Conservation (phyloP, 2,797 vertebrate species). For the Sternarchorhynchus goeldii region DNA sequence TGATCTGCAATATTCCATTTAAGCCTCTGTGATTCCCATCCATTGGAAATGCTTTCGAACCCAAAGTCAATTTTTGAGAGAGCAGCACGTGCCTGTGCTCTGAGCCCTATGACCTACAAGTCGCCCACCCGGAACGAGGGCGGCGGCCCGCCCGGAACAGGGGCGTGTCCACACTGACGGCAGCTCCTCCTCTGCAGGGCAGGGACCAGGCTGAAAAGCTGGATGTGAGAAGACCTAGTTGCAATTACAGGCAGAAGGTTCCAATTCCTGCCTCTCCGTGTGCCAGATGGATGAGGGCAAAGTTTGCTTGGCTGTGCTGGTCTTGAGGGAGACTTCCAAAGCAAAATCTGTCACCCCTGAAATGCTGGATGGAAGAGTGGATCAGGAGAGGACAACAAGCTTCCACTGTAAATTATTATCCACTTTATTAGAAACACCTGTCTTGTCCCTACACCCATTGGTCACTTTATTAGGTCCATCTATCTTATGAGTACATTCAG, state of each 20-base stretch:
- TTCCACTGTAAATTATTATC: no score
- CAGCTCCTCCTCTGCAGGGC: neutral
- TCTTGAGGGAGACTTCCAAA: conserved; percentile 25
- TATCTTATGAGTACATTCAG: no score
- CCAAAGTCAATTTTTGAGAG: neutral
- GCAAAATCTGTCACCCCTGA: conserved; percentile 30
- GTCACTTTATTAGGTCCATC: no score
- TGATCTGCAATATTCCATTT: conserved; percentile 19
- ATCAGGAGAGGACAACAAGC: no score
- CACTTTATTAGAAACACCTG: no score
- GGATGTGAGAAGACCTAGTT: conserved; percentile 30
- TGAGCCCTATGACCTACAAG: neutral
- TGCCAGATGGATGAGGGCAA: conserved; percentile 38
- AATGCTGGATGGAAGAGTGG: conserved; percentile 31
- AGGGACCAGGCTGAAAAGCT: conserved; percentile 27
- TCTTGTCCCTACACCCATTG: no score
- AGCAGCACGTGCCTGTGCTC: neutral
- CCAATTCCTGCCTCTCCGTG: conserved; percentile 41
- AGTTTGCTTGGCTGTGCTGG: conserved; percentile 25
- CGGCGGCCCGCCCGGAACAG: neutral
- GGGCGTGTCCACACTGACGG: neutral
- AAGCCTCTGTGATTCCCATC: conserved; percentile 3
- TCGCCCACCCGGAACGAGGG: neutral
- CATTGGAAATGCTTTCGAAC: neutral
- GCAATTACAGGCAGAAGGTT: conserved; percentile 45